phyloP scores from a whole-genome alignment of 2,113 vertebrate species.

The Pholis gunnellus region DNA sequence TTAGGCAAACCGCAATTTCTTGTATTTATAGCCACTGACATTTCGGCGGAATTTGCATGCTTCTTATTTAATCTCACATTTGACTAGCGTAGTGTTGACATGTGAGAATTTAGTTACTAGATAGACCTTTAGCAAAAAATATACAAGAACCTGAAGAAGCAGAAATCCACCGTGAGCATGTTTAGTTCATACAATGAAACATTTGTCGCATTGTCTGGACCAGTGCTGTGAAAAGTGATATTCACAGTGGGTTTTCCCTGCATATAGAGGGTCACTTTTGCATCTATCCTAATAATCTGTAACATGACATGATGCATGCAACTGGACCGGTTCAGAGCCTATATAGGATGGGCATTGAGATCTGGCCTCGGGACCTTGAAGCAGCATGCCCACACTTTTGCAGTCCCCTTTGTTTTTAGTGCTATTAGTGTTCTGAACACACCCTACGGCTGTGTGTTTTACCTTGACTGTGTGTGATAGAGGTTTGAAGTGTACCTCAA shows the following conservation, averaged over 20 bases:
- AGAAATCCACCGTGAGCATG: not conserved
- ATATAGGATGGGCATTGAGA: too few relatives aligned
- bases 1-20: not conserved
- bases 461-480: not conserved
- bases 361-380: not conserved
- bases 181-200: not conserved
- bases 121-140: not conserved
- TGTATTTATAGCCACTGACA: slow-evolving; percentile 2
- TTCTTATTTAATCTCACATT: not conserved
- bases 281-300: not conserved
- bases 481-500: not conserved
- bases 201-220: not conserved
- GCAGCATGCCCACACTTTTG: not conserved
- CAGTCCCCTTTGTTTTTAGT: not conserved
- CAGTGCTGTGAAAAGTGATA: not conserved
- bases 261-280: not conserved
- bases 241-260: not conserved
- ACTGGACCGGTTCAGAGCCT: not conserved
- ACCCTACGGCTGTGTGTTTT: not conserved
- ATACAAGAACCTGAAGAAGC: too few relatives aligned
- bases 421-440: not conserved
- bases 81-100: not conserved
- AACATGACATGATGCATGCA: not conserved
- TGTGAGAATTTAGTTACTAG: not conserved
- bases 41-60: not conserved